phyloP scores from a whole-genome alignment of 2,797 vertebrate genomes.

The Monodelphis domestica region DNA sequence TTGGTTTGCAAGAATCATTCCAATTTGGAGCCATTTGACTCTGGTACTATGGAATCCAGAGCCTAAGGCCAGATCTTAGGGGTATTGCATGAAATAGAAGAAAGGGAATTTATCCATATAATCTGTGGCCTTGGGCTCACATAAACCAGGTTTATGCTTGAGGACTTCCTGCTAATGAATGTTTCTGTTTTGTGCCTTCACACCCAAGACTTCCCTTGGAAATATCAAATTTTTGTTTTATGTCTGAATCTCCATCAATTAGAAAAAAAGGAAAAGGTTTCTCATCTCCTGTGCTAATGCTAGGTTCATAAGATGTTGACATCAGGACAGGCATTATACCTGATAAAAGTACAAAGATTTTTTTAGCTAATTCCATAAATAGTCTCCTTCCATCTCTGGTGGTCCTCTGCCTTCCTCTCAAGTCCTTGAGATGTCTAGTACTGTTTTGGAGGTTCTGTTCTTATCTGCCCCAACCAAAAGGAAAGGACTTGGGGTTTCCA shows the following conservation, averaged over 20 bases:
- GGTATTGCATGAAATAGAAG: not conserved
- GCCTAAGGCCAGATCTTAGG: not conserved
- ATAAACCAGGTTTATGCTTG: not conserved
- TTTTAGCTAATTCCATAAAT: not conserved
- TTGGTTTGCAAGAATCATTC: conserved; percentile 34
- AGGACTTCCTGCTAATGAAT: not conserved
- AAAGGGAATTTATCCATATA: not conserved
- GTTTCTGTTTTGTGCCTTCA: not conserved
- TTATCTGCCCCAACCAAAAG: not conserved
- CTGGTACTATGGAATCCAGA: not conserved
- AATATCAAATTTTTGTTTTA: not conserved
- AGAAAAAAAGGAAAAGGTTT: not conserved
- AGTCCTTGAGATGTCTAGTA: not conserved
- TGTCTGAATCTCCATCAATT: not conserved
- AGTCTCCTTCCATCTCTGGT: not conserved
- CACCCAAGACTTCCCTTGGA: not conserved
- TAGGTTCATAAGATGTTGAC: not conserved
- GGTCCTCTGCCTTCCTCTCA: not conserved
- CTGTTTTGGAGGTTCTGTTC: not conserved
- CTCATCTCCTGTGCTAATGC: not conserved
- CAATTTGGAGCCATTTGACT: conserved; percentile 17
- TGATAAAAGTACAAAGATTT: not conserved
- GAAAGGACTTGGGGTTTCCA: not conserved
- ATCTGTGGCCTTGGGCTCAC: not conserved
- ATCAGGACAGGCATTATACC: not conserved